These are phyloP conservation scores for Eilema griseolum DNA, from an alignment of 2,888 invertebrate species.

Conservation along the genomic window DNA sequence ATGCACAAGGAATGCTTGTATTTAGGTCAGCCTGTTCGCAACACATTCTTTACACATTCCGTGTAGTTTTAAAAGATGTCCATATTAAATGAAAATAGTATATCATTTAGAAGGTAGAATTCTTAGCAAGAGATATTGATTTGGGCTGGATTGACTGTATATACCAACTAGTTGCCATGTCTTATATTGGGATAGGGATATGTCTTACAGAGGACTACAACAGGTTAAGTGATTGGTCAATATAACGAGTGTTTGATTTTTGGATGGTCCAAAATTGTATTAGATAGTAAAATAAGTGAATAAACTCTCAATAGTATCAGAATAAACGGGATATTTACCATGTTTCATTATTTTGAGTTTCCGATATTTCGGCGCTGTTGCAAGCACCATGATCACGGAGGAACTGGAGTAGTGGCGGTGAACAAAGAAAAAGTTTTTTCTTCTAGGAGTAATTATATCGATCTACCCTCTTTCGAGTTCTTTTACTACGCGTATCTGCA, in stretches of 20 bases:
- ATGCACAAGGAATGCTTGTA: constrained; percentile 4
- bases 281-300: neutral
- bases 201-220: too few relatives aligned
- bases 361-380: too few relatives aligned
- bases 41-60: neutral
- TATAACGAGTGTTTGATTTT: neutral
- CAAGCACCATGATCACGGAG: too few relatives aligned
- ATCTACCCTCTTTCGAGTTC: too few relatives aligned
- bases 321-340: too few relatives aligned
- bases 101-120: too few relatives aligned
- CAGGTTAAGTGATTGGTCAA: neutral
- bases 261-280: neutral
- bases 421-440: too few relatives aligned
- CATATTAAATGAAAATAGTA: neutral
- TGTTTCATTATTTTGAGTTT: too few relatives aligned
- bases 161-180: neutral
- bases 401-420: too few relatives aligned
- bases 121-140: neutral
- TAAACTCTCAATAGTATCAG: too few relatives aligned
- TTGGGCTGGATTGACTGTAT: neutral
- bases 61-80: neutral
- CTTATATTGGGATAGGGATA: neutral
- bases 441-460: too few relatives aligned
- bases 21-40: constrained; percentile 11
- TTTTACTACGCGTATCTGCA: too few relatives aligned